Conservation (phyloP, 92 coral and sea anemone species). For the Zoanthus gigantus region DNA sequence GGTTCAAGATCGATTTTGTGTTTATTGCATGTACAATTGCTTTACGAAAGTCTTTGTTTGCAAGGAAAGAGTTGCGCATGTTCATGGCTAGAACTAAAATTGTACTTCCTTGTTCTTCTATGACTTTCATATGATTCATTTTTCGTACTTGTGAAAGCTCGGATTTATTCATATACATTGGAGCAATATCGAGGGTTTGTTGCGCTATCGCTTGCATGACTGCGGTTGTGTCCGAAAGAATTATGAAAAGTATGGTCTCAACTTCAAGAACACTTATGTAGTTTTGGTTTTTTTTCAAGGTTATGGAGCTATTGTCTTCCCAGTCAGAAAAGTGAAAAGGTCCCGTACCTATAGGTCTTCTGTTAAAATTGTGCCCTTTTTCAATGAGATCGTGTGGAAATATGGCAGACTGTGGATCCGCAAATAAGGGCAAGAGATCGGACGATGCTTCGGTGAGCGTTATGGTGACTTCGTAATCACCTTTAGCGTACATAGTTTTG, state of each 20-base stretch:
- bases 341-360: neutral
- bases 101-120: neutral
- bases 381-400: neutral
- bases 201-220: too few species aligned
- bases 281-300: too few species aligned
- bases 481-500: neutral
- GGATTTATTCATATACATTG: neutral
- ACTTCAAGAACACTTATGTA: too few species aligned
- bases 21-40: neutral
- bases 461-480: neutral
- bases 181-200: too few species aligned
- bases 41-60: neutral
- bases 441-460: neutral
- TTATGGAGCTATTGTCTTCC: too few species aligned
- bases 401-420: neutral
- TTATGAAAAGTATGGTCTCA: too few species aligned
- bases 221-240: too few species aligned
- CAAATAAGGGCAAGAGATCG: neutral
- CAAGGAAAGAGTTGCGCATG: neutral
- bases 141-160: neutral
- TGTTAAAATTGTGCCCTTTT: neutral
- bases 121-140: neutral
- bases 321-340: too few species aligned
- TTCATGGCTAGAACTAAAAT: neutral
- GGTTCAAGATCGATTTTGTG: neutral